These are phyloP conservation scores for Epinephelus cyanopodus DNA, from an alignment of 2,113 vertebrate genomes.

Conservation along the genomic window DNA sequence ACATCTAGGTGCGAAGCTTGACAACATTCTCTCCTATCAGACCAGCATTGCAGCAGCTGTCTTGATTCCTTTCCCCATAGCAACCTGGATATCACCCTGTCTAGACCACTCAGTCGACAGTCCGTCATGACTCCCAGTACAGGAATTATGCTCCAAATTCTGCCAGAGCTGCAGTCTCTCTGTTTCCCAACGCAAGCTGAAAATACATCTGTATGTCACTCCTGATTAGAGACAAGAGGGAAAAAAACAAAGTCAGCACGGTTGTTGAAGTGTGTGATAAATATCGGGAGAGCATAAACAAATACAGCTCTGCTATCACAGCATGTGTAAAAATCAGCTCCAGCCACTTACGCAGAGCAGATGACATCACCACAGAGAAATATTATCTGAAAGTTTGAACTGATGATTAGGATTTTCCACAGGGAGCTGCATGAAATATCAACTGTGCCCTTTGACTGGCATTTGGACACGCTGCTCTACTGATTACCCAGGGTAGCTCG, in stretches of 20 bases:
- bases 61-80: background rate
- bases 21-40: background rate
- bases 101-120: background rate
- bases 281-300: constrained; percentile 20
- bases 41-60: background rate
- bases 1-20: background rate
- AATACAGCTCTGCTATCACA: background rate
- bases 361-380: constrained; percentile 48
- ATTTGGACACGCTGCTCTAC: constrained; percentile 61
- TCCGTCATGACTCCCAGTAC: background rate
- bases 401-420: constrained; percentile 52
- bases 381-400: constrained; percentile 27
- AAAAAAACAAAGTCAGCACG: background rate
- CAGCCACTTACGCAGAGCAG: constrained; percentile 1
- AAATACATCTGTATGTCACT: constrained; percentile 11
- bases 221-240: background rate
- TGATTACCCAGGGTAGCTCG: constrained; percentile 57
- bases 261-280: constrained; percentile 7
- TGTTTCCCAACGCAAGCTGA: background rate
- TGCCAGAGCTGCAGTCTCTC: constrained; percentile 8
- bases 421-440: constrained; percentile 66
- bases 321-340: constrained; percentile 14
- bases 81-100: background rate
- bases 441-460: constrained; percentile 71
- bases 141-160: background rate